Evolutionary conservation across 2,113 vertebrate species (phyloP), one percentile per base, ranked within the genome.

Genomic region (Entomyzon cyanotis): DNA sequence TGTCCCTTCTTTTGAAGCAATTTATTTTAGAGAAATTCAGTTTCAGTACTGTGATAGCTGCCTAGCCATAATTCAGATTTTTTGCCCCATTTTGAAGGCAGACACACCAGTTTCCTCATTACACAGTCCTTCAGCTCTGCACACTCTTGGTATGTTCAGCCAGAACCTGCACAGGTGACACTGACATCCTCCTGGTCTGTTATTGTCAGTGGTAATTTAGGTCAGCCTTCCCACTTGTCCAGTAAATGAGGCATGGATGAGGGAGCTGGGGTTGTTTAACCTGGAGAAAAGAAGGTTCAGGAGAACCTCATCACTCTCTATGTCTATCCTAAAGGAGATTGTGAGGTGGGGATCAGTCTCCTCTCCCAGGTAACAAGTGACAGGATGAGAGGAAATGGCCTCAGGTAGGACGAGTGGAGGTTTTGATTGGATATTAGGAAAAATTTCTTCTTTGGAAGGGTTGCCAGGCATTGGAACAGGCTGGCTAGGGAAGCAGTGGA

Each of bases 281-380:
- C 39, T 33, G 53, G 46, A 79, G 30, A 47, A 53, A 35, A 67
- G 15, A 8, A 65, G 21, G 21, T 33, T 65, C 25, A 52, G n/a
- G 59, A 24, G 7, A 10, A 5, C 24, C 20, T 17, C 15, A 41
- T 10, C 0, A 0, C 13, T 53, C n/a, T 18, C 14, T n/a, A 23
- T 5, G n/a, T 3, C 23, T 18, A 13, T 10, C n/a, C 16, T 19
- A 17, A 44, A 67, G 14, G 12, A 35, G 52, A 6, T 11, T 15
- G 23, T 0, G 1, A 73, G 17, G 8, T 35, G 11, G 12, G 16
- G 11, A 5, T 31, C 11, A 5, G 6, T 19, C 30, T 35, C 20
- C 39, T 52, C 20, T 35, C 7, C 12, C 14, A 46, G 13, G 13
- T 46, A 44, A 30, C 3, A n/a, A 46, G 27, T 11, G 23, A 60